Percentiles rank a stretch among this genome's conserved stretches.
These are phyloP conservation scores for Drosophila mettleri DNA, from an alignment of 2,888 invertebrate genomes.

Conservation along the genomic window DNA sequence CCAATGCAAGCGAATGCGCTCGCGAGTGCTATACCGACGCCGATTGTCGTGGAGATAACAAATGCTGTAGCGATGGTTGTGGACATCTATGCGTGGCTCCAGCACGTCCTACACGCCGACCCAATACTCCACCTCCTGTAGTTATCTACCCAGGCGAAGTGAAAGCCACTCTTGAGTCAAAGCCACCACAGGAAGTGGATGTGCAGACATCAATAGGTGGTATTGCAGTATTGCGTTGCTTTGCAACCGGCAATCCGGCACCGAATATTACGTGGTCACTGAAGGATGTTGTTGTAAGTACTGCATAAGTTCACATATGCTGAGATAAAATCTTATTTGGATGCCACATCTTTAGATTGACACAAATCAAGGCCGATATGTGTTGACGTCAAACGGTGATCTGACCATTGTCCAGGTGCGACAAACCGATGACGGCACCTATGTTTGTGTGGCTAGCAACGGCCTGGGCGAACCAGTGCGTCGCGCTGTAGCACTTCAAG, in stretches of 20 bases:
- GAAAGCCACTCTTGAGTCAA: constrained; percentile 85
- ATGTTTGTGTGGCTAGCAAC: constrained; percentile 94
- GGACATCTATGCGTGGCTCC: constrained; percentile 89
- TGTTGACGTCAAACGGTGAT: constrained; percentile 89
- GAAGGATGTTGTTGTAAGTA: constrained; percentile 88
- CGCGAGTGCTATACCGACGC: constrained; percentile 92
- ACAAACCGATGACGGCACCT: constrained; percentile 92
- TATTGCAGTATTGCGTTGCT: constrained; percentile 90
- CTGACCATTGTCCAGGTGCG: constrained; percentile 93
- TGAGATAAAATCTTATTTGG: background rate
- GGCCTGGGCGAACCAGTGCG: constrained; percentile 89
- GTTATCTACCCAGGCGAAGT: constrained; percentile 82
- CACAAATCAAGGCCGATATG: constrained; percentile 89
- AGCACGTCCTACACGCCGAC: constrained; percentile 83
- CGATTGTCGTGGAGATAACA: constrained; percentile 91
- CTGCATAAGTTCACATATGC: rapidly evolving
- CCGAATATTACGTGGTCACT: constrained; percentile 92
- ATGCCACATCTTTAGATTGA: constrained; percentile 87
- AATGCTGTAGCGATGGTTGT: constrained; percentile 94
- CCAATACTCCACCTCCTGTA: constrained; percentile 84
- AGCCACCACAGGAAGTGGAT: constrained; percentile 86
- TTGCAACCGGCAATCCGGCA: constrained; percentile 91
- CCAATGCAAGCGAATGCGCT: constrained; percentile 87
- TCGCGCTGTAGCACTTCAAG: constrained; percentile 89
- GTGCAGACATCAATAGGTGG: constrained; percentile 90